Conservation (phyloP, 2,113 vertebrate species). For the Phalacrocorax pelagicus region DNA sequence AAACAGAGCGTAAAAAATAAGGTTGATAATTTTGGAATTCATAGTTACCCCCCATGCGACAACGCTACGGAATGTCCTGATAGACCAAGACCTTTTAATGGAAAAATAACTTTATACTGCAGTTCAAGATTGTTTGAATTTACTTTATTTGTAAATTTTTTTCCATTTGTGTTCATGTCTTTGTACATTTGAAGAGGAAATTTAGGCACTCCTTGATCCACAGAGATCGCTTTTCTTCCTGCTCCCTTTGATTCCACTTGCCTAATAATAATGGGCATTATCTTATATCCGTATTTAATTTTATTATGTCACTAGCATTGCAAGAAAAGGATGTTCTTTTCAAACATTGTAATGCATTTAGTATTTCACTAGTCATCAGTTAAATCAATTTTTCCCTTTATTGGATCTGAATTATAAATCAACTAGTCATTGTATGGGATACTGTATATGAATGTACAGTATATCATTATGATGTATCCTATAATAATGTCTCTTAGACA, state of each 20-base stretch:
- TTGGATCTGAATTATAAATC: slow-evolving; percentile 80
- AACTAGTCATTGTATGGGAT: slow-evolving; percentile 74
- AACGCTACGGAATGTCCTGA: fast-evolving
- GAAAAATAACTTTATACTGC: neutral
- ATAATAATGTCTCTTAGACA: slow-evolving; percentile 82
- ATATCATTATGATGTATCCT: slow-evolving; percentile 80
- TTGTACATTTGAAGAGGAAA: slow-evolving; percentile 1
- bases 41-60: neutral
- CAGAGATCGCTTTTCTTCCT: slow-evolving; percentile 50
- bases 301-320: slow-evolving; percentile 70
- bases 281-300: slow-evolving; percentile 72
- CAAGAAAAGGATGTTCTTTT: slow-evolving; percentile 70
- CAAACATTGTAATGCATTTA: slow-evolving; percentile 75
- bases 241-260: slow-evolving; percentile 58
- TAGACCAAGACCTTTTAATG: neutral
- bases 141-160: neutral
- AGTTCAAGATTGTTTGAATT: neutral
- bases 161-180: neutral
- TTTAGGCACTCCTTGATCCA: slow-evolving; percentile 29
- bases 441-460: slow-evolving; percentile 76
- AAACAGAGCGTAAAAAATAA: neutral
- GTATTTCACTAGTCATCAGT: slow-evolving; percentile 77
- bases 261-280: slow-evolving; percentile 70
- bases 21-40: neutral
- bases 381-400: slow-evolving; percentile 78